A percentile compares a stretch with the other conserved stretches of the same genome.
Evolutionary conservation across 2,888 invertebrate genomes (phyloP).

Genomic region (Eurois occulta): DNA sequence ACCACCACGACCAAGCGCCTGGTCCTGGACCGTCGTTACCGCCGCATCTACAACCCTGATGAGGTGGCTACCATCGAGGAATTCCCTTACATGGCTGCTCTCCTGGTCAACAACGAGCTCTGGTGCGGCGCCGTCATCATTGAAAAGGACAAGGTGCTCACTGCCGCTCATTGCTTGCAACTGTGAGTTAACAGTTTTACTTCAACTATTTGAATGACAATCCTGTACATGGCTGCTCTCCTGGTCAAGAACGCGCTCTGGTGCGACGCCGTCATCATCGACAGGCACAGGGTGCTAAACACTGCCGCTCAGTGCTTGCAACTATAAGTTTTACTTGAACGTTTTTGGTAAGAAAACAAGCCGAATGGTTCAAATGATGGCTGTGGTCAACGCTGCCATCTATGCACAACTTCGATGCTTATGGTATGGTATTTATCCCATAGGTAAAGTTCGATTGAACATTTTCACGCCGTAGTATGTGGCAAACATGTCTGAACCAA

Average conservation of each 20-base stretch:
- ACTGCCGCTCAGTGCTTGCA: constrained; percentile 87
- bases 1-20: constrained; percentile 60
- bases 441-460: background rate
- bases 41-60: constrained; percentile 85
- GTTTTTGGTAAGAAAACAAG: background rate
- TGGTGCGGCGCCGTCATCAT: constrained; percentile 87
- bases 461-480: too few species aligned
- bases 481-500: too few species aligned
- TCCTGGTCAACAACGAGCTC: constrained; percentile 82
- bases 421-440: too few species aligned
- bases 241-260: constrained; percentile 84
- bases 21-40: constrained; percentile 78
- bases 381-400: background rate
- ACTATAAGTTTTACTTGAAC: constrained; percentile 70
- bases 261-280: constrained; percentile 84
- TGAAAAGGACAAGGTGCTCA: constrained; percentile 77
- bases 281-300: constrained; percentile 74
- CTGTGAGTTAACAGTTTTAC: constrained; percentile 75
- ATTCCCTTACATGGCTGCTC: constrained; percentile 83
- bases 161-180: constrained; percentile 87
- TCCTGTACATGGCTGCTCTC: constrained; percentile 83
- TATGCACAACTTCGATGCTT: too few species aligned
- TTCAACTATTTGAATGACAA: background rate
- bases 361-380: background rate
- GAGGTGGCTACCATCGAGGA: constrained; percentile 78